Percentiles rank a stretch among this genome's conserved stretches.
Conservation (phyloP, 53 echinoderm and acorn worm genomes). For the Apostichopus leukothele region DNA sequence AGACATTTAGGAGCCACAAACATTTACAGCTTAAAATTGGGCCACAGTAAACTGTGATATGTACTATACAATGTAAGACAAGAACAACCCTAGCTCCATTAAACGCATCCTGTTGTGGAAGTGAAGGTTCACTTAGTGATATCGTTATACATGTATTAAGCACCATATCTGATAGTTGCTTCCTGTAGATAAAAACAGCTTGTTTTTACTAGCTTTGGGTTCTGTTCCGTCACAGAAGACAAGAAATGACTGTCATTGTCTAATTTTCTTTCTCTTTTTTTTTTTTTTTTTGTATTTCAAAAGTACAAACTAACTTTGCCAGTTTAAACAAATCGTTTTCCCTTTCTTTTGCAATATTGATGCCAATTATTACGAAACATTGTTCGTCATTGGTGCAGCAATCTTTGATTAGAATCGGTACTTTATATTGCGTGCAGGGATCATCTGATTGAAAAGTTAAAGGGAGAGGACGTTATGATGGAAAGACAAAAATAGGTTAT, state of each 20-base stretch:
- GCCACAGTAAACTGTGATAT: background rate
- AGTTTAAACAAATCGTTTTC: background rate
- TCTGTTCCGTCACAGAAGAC: constrained; percentile 10
- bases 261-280: no score
- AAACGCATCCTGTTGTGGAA: constrained; percentile 10
- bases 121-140: background rate
- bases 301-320: background rate
- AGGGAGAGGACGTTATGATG: no score
- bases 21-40: background rate
- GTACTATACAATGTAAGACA: background rate
- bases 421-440: no score
- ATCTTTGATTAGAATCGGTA: no score
- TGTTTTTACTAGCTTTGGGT: constrained; percentile 12
- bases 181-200: constrained; percentile 19
- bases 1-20: constrained; percentile 5
- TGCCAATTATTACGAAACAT: no score
- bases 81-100: background rate
- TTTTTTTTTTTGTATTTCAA: background rate
- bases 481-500: background rate
- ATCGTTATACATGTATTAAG: background rate
- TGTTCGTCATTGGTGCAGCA: no score
- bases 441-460: no score
- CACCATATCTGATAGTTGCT: constrained; percentile 19
- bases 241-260: background rate
- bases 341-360: background rate